Evolutionary conservation across 2,888 invertebrate genomes (phyloP).

Genomic region (Parnassius apollo): DNA sequence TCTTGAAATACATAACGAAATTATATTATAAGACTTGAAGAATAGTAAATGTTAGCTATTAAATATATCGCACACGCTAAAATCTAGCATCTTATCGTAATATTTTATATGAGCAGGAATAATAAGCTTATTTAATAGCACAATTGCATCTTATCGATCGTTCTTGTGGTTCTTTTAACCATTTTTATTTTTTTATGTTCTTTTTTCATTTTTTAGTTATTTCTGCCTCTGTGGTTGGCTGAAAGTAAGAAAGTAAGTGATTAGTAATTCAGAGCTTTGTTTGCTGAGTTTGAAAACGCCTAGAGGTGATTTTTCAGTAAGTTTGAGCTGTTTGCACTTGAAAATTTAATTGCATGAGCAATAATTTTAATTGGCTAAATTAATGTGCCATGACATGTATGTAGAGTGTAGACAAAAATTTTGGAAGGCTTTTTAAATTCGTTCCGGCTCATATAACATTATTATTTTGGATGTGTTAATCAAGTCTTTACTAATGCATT

Average conservation of each 20-base stretch:
- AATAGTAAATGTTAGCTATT: slow-evolving; percentile 9
- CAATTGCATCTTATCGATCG: neutral
- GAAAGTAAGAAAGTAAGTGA: slow-evolving; percentile 74
- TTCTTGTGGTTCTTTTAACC: slow-evolving; percentile 13
- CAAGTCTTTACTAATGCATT: slow-evolving; percentile 26
- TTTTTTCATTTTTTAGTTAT: slow-evolving; percentile 74
- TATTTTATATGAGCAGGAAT: slow-evolving; percentile 28
- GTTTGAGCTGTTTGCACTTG: slow-evolving; percentile 28
- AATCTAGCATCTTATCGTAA: slow-evolving; percentile 10
- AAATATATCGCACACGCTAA: slow-evolving; percentile 23
- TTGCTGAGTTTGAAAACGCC: slow-evolving; percentile 52
- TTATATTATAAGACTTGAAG: slow-evolving; percentile 14
- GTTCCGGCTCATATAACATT: slow-evolving; percentile 28
- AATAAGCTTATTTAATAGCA: neutral
- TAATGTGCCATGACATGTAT: slow-evolving; percentile 2
- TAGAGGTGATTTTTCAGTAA: slow-evolving; percentile 26
- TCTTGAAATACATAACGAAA: slow-evolving; percentile 20
- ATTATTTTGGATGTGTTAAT: slow-evolving; percentile 27
- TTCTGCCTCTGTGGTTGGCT: slow-evolving; percentile 70
- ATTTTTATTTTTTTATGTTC: slow-evolving; percentile 49
- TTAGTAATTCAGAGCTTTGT: slow-evolving; percentile 59
- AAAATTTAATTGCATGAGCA: slow-evolving; percentile 30
- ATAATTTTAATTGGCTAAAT: slow-evolving; percentile 25
- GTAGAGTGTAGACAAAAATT: slow-evolving; percentile 12
- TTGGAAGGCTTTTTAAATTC: slow-evolving; percentile 18